Evolutionary conservation across 2,888 invertebrate species (phyloP).

Genomic region (Mycogona germanica): DNA sequence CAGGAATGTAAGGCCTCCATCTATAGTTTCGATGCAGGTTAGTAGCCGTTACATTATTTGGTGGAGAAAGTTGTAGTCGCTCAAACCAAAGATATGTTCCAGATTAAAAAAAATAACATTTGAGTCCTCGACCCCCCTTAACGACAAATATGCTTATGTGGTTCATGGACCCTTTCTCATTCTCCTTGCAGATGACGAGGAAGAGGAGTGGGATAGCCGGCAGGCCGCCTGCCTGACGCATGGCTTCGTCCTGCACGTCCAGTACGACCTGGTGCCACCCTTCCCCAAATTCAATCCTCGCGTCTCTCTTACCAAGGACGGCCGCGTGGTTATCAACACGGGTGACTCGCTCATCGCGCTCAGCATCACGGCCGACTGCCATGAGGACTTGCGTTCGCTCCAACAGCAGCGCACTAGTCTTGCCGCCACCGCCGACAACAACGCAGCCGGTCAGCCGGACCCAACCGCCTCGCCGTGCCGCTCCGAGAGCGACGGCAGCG

Average conservation of each 20-base stretch:
- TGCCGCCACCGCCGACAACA: not conserved
- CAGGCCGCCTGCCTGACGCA: constrained; percentile 57
- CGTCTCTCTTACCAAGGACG: constrained; percentile 39
- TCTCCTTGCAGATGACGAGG: constrained; percentile 39
- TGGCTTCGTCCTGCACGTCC: constrained; percentile 82
- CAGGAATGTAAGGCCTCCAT: constrained; percentile 40
- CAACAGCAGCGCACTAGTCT: not conserved
- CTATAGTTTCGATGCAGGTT: not conserved
- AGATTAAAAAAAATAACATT: not conserved
- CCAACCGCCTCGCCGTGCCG: not conserved
- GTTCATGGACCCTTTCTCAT: too few relatives aligned
- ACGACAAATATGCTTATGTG: not conserved
- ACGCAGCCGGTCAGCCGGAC: not conserved
- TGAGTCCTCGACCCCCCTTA: not conserved
- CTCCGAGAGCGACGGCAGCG: not conserved
- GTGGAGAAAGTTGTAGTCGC: not conserved
- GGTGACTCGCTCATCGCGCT: constrained; percentile 74
- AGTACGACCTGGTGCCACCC: constrained; percentile 77
- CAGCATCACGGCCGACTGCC: constrained; percentile 33
- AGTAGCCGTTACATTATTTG: not conserved
- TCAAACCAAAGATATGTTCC: not conserved
- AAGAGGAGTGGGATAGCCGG: not conserved
- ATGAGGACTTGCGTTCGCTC: not conserved
- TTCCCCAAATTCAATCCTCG: constrained; percentile 53
- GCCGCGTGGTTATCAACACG: constrained; percentile 64